Evolutionary conservation across 2,113 vertebrate species (phyloP).

Genomic region (Zosterops lateralis): DNA sequence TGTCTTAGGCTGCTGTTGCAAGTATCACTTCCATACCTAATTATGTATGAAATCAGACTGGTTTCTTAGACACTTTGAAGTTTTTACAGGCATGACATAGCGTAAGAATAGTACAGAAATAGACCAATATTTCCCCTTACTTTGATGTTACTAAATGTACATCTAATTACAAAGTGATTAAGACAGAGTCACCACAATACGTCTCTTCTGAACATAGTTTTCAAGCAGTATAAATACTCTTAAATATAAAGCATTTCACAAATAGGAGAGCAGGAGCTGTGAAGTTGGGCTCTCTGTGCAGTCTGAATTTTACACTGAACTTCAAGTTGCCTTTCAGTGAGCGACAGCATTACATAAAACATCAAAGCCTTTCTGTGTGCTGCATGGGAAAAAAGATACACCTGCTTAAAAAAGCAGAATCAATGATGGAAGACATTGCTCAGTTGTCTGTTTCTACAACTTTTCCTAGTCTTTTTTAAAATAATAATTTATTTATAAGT

Average conservation of each 20-base stretch:
- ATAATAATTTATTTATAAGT: background rate
- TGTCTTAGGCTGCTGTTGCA: slow-evolving; percentile 15
- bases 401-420: background rate
- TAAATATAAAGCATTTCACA: background rate
- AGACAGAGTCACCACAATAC: background rate
- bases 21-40: slow-evolving; percentile 8
- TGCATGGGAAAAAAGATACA: background rate
- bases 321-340: background rate
- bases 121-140: background rate
- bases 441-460: slow-evolving; percentile 15
- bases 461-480: background rate
- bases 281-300: background rate
- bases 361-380: background rate
- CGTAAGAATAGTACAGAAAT: background rate
- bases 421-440: background rate
- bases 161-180: slow-evolving; percentile 55
- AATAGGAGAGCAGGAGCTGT: background rate
- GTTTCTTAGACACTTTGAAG: slow-evolving; percentile 44
- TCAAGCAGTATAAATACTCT: background rate
- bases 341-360: background rate
- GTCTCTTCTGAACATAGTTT: background rate
- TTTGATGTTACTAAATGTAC: slow-evolving; percentile 43
- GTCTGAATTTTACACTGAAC: background rate
- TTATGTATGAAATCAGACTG: slow-evolving; percentile 34
- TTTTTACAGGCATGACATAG: slow-evolving; percentile 12